phyloP scores from a whole-genome alignment of 1,140 invertebrate genomes.

The Ptiloglossa arizonensis region DNA sequence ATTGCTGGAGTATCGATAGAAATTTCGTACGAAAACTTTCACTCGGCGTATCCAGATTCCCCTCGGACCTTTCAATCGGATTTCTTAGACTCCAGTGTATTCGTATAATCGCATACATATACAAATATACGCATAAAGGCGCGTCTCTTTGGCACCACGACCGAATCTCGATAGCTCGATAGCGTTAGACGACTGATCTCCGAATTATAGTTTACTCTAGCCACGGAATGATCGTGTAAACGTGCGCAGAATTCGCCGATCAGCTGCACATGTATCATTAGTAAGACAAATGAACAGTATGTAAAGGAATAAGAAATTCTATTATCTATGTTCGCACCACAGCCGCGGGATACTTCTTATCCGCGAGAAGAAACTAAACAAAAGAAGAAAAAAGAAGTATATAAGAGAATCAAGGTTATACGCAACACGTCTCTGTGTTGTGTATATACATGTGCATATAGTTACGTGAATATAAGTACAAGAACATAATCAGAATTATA shows the following conservation, averaged over 20 bases:
- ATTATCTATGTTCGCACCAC: conserved; percentile 3
- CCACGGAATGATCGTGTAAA: conserved; percentile 38
- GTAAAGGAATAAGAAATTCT: conserved; percentile 8
- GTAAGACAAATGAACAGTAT: background rate
- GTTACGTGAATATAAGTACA: conserved; percentile 45
- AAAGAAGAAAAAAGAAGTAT: background rate
- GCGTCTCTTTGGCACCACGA: conserved; percentile 72
- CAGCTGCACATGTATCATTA: conserved; percentile 51
- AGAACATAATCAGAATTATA: conserved; percentile 34
- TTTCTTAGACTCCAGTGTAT: conserved; percentile 30
- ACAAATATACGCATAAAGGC: conserved; percentile 17
- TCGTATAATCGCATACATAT: conserved; percentile 15
- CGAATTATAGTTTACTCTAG: conserved; percentile 75
- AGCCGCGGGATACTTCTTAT: background rate
- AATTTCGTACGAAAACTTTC: background rate
- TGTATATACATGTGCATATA: background rate
- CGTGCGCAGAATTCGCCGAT: conserved; percentile 62
- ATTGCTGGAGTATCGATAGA: too few species aligned
- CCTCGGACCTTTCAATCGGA: conserved; percentile 45
- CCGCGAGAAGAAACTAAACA: background rate
- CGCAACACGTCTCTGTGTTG: background rate
- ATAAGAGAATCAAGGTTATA: background rate
- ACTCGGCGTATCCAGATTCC: background rate
- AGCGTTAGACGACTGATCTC: conserved; percentile 79
- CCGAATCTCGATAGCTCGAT: conserved; percentile 77